Base-by-base conservation (phyloP, 2,113 vertebrate species). In the Percopsis transmontana region DNA sequence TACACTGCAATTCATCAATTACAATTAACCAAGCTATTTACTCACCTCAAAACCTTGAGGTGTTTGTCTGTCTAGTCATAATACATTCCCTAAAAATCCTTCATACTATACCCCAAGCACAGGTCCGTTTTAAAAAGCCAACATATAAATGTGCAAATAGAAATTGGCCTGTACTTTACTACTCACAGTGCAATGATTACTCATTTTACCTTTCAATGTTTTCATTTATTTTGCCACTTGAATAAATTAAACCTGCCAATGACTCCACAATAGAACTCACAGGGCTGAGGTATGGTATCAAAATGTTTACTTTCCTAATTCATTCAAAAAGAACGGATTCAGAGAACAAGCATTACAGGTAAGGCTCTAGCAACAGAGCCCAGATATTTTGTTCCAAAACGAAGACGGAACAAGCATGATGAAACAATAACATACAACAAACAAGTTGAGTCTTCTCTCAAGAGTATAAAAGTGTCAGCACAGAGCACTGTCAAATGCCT, bases 111-210 rank as follows among this genome's bases (percentile, higher is more conserved):
- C 60, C 94, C 84, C 94, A 91, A 89, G 92, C 90, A 86, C 91
- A 96, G 93, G 93, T 94, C 93, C 92, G 90, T 92, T 94, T 91
- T 91, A 93, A 93, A 96, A 93, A 95, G 94, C 95, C 94, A 94
- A 95, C 89, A 93, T 94, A 91, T 93, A 94, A 92, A 95, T 97
- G 96, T 98, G 96, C 97, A 97, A 98, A 98, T 92, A 93, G 94
- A 93, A 95, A 95, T 92, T 90, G 92, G 92, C 95, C 95, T 95
- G 95, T 94, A 96, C 94, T 87, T 92, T 89, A 94, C 94, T 94
- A 94, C 94, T 98, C 97, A 99, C 96, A 98, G 96, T 98, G 96
- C 97, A 98, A 96, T 90, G 94, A 95, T 94, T 93, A 90, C 91
- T 92, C 90, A 78, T 78, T 88, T 92, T 90, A 88, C 90, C 90